phyloP scores from a whole-genome alignment of 2,888 invertebrate species.

The Nomada flava region DNA sequence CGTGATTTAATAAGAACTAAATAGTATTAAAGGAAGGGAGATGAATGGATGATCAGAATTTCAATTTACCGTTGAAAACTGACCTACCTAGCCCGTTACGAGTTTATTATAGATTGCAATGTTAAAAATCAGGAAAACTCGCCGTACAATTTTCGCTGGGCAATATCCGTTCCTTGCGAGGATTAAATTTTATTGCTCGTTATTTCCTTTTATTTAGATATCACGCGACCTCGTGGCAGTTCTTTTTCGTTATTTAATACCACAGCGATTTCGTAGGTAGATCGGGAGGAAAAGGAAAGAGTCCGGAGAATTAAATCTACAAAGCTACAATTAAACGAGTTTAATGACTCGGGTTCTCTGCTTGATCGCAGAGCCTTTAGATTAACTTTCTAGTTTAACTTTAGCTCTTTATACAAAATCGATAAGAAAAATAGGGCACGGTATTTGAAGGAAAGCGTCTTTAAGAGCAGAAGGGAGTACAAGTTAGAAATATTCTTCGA shows the following conservation, averaged over 20 bases:
- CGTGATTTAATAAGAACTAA: slow-evolving; percentile 55
- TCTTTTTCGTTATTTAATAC: neutral
- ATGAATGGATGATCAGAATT: slow-evolving; percentile 36
- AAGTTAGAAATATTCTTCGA: neutral
- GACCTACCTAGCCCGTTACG: slow-evolving; percentile 9
- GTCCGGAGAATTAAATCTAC: slow-evolving; percentile 45
- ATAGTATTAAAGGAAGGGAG: slow-evolving; percentile 6
- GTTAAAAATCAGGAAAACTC: slow-evolving; percentile 14
- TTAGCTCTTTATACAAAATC: slow-evolving; percentile 11
- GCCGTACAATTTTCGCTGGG: slow-evolving; percentile 11
- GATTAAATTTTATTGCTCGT: slow-evolving; percentile 17
- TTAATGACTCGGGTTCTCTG: slow-evolving; percentile 34
- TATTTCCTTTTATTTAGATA: slow-evolving; percentile 4
- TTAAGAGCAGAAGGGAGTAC: neutral
- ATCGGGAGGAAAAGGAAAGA: neutral
- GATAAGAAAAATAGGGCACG: neutral
- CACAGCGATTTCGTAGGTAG: neutral
- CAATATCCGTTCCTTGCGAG: slow-evolving; percentile 24
- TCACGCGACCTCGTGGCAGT: slow-evolving; percentile 11
- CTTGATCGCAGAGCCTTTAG: slow-evolving; percentile 31
- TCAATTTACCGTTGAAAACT: slow-evolving; percentile 37
- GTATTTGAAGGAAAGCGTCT: neutral
- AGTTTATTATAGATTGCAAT: slow-evolving; percentile 30
- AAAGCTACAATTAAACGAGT: slow-evolving; percentile 47
- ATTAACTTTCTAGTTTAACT: slow-evolving; percentile 37